Evolutionary conservation across 1,140 invertebrate genomes (phyloP).

Genomic region (Colletes gigas): DNA sequence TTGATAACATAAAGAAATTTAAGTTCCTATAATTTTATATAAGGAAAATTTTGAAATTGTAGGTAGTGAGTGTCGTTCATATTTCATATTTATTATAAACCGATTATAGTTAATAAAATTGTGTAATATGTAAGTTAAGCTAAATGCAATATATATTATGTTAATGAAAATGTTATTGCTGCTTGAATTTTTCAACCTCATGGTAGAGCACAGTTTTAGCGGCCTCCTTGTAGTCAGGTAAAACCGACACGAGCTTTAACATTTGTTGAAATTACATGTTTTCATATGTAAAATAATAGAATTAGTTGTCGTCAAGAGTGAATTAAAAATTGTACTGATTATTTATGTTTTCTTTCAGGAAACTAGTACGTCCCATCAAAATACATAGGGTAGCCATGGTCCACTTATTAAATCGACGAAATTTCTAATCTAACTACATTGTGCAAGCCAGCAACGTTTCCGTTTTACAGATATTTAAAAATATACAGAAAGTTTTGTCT

Average conservation of each 20-base stretch:
- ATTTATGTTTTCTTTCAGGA: slow-evolving; percentile 50
- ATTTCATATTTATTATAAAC: slow-evolving; percentile 46
- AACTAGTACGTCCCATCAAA: slow-evolving; percentile 41
- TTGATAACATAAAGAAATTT: slow-evolving; percentile 1
- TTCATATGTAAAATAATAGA: slow-evolving; percentile 34
- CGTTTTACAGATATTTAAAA: slow-evolving; percentile 20
- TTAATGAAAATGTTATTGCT: slow-evolving; percentile 43
- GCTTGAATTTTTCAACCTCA: slow-evolving; percentile 46
- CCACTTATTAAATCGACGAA: slow-evolving; percentile 36
- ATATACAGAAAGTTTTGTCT: slow-evolving; percentile 40
- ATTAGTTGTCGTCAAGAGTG: slow-evolving; percentile 10
- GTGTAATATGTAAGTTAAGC: slow-evolving; percentile 42
- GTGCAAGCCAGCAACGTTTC: slow-evolving; percentile 8
- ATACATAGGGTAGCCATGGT: slow-evolving; percentile 40
- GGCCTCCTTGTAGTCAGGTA: slow-evolving; percentile 37
- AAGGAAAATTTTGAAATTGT: slow-evolving; percentile 26
- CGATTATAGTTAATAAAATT: slow-evolving; percentile 20
- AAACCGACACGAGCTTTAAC: slow-evolving; percentile 34
- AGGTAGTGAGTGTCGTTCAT: slow-evolving; percentile 32
- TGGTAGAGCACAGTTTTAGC: slow-evolving; percentile 31
- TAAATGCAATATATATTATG: slow-evolving; percentile 50
- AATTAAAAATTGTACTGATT: slow-evolving; percentile 32
- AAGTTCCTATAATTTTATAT: slow-evolving; percentile 45
- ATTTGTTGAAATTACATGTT: slow-evolving; percentile 29
- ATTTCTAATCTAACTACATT: slow-evolving; percentile 38